Evolutionary conservation across 2,113 vertebrate species (phyloP).

Genomic region (Melanotaenia duboulayi): DNA sequence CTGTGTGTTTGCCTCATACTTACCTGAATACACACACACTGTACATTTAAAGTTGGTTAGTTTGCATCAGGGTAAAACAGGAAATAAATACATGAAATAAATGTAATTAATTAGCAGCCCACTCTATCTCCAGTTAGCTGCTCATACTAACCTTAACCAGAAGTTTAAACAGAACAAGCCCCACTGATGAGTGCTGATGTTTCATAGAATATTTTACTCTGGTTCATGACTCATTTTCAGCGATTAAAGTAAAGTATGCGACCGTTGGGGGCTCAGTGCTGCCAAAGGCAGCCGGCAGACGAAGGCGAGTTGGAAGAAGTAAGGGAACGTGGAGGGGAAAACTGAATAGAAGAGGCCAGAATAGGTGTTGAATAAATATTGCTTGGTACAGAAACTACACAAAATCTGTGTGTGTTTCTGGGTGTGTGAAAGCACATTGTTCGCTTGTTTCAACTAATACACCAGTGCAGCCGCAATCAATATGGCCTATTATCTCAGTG

Average conservation of each 20-base stretch:
- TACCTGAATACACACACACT: too few species aligned
- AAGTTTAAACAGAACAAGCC: too few species aligned
- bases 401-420: conserved; percentile 5
- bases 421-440: conserved; percentile 25
- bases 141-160: too few species aligned
- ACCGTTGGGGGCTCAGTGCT: not conserved
- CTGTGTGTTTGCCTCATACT: too few species aligned
- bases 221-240: not conserved
- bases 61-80: too few species aligned
- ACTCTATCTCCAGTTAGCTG: too few species aligned
- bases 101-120: too few species aligned
- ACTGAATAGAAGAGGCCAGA: conserved; percentile 11
- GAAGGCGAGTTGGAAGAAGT: not conserved
- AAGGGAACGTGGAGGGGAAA: conserved; percentile 1
- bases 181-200: too few species aligned
- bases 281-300: not conserved
- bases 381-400: conserved; percentile 14
- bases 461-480: conserved; percentile 49
- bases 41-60: too few species aligned
- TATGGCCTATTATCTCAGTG: conserved; percentile 54
- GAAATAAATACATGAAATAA: too few species aligned
- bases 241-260: not conserved
- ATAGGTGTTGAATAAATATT: conserved; percentile 16
- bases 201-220: too few species aligned
- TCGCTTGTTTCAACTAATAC: conserved; percentile 53